Percentiles rank a stretch among this genome's conserved stretches.
phyloP scores from a whole-genome alignment of 1,140 invertebrate genomes.

The Polypedilum pembai region DNA sequence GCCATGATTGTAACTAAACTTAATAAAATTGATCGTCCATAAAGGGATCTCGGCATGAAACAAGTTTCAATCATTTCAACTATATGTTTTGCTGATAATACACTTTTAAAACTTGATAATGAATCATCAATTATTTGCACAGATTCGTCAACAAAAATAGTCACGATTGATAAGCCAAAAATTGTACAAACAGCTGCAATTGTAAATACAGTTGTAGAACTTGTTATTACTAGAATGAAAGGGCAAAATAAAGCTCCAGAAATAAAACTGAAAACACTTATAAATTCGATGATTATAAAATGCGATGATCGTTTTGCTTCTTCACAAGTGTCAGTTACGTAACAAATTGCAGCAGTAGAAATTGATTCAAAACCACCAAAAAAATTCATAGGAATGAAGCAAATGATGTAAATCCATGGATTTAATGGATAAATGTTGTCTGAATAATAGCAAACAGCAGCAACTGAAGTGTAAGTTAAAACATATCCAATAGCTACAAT shows the following conservation, averaged over 20 bases:
- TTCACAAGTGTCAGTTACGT: too few species aligned
- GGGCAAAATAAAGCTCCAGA: neutral
- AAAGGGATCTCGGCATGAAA: slow-evolving; percentile 51
- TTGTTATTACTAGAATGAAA: neutral
- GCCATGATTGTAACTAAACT: slow-evolving; percentile 46
- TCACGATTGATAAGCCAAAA: neutral
- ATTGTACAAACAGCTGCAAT: neutral
- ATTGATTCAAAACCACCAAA: too few species aligned
- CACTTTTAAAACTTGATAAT: slow-evolving; percentile 35
- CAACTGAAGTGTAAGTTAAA: too few species aligned
- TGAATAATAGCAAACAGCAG: too few species aligned
- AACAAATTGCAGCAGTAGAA: too few species aligned
- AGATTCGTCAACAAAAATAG: neutral
- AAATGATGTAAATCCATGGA: neutral
- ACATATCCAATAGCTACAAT: too few species aligned
- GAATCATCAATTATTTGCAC: neutral
- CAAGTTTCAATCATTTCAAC: slow-evolving; percentile 53
- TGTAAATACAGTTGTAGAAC: neutral
- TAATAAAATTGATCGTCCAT: slow-evolving; percentile 53
- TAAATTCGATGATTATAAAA: too few species aligned
- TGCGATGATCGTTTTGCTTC: too few species aligned
- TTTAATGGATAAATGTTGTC: too few species aligned
- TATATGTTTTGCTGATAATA: slow-evolving; percentile 52
- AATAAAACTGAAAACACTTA: too few species aligned
- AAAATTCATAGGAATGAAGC: too few species aligned